Evolutionary conservation across 2,888 invertebrate genomes (phyloP), one percentile per base, ranked within the genome.

Genomic region (Agriopis marginaria): DNA sequence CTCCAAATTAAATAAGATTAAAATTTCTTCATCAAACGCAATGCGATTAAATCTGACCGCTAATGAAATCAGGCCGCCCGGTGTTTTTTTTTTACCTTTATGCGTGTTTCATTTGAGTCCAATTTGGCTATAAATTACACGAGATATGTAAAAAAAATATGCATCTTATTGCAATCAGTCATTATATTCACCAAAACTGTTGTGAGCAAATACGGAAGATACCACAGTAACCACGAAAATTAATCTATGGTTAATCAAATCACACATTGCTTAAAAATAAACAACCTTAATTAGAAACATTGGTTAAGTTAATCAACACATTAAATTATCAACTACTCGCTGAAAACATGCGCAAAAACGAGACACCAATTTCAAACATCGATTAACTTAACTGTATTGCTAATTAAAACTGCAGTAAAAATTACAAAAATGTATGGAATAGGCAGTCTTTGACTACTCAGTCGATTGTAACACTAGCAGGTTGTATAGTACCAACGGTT

Each of bases 211-310:
- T 54, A 61, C 42, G 53, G 7, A 60, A 61, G 47, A 53, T 49
- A 49, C 12, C 51, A 51, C 12, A 42, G 42, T 23, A 17, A 9
- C 8, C n/a, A 53, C 42, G 23, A 42, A 62, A 44, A 53, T n/a
- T 42, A 63, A 56, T 47, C 47, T 69, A 64, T 80, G 83, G 83
- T 87, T 86, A 84, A 72, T 87, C 82, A 86, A 88, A 87, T 88
- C 87, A 87, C 87, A 87, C 87, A 83, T 83, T 81, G 85, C 87
- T 88, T 70, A 66, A 39, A 53, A 40, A 60, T 65, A 65, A 66
- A 59, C 32, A 3, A 4, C 32, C 32, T 32, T 32, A 32, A 3
- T 32, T 42, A 42, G 42, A 42, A 42, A 42, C 42, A 42, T 42
- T 32, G 32, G 32, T 32, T 32, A 32, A 32, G 32, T 32, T 32